A percentile compares a stretch with the other conserved stretches of the same genome.
Conservation (phyloP, 2,113 vertebrate species). For the Calypte anna region DNA sequence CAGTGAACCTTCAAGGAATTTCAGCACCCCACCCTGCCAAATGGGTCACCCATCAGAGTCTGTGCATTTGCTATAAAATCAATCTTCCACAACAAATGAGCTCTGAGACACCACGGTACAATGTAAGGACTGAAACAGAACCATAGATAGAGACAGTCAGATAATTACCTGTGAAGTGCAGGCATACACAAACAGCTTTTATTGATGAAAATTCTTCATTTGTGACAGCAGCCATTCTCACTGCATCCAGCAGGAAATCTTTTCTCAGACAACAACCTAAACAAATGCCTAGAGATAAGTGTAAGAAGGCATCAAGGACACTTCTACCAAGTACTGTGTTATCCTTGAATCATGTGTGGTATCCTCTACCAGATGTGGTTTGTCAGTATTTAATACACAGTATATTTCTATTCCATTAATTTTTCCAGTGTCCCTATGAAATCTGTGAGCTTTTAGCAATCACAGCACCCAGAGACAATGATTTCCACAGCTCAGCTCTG, state of each 20-base stretch:
- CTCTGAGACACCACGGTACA: neutral
- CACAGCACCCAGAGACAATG: neutral
- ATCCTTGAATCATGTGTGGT: neutral
- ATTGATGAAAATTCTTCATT: neutral
- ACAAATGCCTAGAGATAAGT: neutral
- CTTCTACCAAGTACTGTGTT: neutral
- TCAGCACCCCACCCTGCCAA: neutral
- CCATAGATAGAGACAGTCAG: neutral
- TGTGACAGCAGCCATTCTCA: neutral
- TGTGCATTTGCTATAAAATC: neutral
- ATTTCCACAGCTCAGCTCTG: neutral
- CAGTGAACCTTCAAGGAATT: neutral
- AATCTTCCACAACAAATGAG: neutral
- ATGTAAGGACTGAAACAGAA: neutral
- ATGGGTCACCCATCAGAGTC: neutral
- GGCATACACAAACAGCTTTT: neutral
- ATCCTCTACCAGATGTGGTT: neutral
- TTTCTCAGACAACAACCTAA: neutral
- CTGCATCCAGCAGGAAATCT: neutral
- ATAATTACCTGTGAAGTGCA: neutral
- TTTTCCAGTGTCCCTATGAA: neutral
- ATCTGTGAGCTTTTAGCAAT: neutral
- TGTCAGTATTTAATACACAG: neutral
- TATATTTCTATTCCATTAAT: neutral
- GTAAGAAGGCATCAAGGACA: neutral